Conservation (phyloP, 2,797 vertebrate genomes). For the Monodelphis domestica region DNA sequence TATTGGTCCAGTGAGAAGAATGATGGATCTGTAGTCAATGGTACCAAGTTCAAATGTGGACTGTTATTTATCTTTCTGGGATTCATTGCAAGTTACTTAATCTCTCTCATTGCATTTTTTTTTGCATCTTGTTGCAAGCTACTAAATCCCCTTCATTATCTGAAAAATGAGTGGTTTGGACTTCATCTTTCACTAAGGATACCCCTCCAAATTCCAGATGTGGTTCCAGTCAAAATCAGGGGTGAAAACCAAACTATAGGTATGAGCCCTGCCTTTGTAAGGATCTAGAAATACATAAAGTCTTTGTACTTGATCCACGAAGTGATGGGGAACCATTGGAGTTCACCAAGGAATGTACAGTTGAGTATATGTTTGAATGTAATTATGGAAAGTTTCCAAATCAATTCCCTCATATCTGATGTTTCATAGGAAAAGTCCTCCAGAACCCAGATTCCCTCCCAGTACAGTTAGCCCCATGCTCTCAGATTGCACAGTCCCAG, state of each 20-base stretch:
- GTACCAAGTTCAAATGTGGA: not conserved
- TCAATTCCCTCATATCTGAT: not conserved
- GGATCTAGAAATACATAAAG: not conserved
- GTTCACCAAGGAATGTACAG: not conserved
- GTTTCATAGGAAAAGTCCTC: slow-evolving; percentile 72
- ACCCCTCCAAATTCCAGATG: not conserved
- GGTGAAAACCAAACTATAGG: not conserved
- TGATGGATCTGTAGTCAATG: not conserved
- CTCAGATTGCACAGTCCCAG: slow-evolving; percentile 82
- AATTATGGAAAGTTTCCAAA: not conserved
- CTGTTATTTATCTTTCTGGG: not conserved
- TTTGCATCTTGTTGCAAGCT: not conserved
- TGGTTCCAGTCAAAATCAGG: not conserved
- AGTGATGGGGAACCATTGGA: not conserved
- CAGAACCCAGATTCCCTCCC: slow-evolving; percentile 83
- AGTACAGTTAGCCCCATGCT: slow-evolving; percentile 86
- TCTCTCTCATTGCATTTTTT: no score
- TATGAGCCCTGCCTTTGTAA: not conserved
- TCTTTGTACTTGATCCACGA: not conserved
- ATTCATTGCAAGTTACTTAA: not conserved
- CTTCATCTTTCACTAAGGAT: not conserved
- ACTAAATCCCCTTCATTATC: not conserved
- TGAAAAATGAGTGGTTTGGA: not conserved
- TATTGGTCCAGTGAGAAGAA: not conserved
- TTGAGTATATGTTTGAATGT: not conserved